Percentiles rank a stretch among this genome's conserved stretches.
These are phyloP conservation scores for Dyspetes luteomarginatus DNA, from an alignment of 2,888 invertebrate genomes.

Conservation along the genomic window DNA sequence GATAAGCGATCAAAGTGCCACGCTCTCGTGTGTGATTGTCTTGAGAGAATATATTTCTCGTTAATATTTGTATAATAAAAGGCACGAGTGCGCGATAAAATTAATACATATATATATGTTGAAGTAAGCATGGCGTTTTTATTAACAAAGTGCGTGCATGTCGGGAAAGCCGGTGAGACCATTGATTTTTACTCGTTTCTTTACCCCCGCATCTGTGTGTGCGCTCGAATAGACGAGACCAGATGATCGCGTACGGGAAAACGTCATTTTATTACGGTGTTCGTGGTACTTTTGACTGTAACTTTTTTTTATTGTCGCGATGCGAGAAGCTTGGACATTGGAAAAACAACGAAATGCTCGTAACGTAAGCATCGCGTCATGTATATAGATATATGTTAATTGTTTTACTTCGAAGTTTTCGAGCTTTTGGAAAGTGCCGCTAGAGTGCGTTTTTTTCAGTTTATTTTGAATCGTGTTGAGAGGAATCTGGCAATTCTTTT, in stretches of 20 bases:
- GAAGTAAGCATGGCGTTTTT: slow-evolving; percentile 44
- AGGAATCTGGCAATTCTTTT: slow-evolving; percentile 1
- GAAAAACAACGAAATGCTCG: not conserved
- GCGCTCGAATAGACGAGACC: slow-evolving; percentile 56
- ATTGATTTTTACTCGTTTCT: slow-evolving; percentile 79
- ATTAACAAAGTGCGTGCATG: slow-evolving; percentile 6
- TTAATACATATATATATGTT: slow-evolving; percentile 28
- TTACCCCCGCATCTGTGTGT: slow-evolving; percentile 24
- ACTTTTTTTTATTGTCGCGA: slow-evolving; percentile 3
- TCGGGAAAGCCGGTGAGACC: slow-evolving; percentile 73
- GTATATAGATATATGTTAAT: not conserved
- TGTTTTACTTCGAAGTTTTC: slow-evolving; percentile 4
- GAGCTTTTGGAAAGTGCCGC: not conserved
- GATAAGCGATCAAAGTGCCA: slow-evolving; percentile 71
- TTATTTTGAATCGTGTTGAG: not conserved
- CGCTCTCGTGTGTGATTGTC: slow-evolving; percentile 17
- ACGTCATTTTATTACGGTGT: slow-evolving; percentile 70
- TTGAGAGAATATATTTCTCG: slow-evolving; percentile 16
- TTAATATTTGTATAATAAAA: slow-evolving; percentile 9
- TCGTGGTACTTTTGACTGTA: slow-evolving; percentile 30
- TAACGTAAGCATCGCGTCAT: slow-evolving; percentile 23
- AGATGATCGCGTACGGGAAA: slow-evolving; percentile 72
- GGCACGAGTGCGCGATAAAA: not conserved
- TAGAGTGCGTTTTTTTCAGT: not conserved
- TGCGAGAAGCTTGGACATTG: slow-evolving; percentile 11